Base-by-base conservation (phyloP, 2,888 invertebrate genomes). In the Octonoba sinensis region DNA sequence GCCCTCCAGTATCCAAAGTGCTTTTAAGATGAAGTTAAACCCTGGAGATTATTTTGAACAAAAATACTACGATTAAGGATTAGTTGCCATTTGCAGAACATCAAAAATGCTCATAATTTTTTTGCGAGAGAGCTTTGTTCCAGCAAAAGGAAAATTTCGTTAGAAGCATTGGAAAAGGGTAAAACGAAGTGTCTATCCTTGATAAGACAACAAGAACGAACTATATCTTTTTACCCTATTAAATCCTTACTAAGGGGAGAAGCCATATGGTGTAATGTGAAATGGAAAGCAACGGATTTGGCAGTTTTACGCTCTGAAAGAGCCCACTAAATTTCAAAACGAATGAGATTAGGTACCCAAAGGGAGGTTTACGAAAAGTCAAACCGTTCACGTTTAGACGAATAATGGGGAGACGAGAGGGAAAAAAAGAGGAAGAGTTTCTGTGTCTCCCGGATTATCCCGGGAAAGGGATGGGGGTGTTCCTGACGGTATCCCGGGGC, bases 271-370 rank as follows among this genome's bases (percentile, higher is more conserved):
- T 36, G 36, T 36, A 36, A 36, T 36, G 36, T 36, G 36, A 36
- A 36, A 36, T 36, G 36, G 36, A 36, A 36, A 36, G 36, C 49
- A 18, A 62, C 54, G 36, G 79, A 81, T 81, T 81, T 81, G 79
- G 79, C 79, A 81, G 79, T 81, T 81, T 81, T 81, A 67, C 73
- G 73, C 73, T 69, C 66, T 73, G 46, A 73, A 81, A 81, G 62
- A 69, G 69, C 67, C 79, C 79, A 73, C 69, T 69, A 73, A 81
- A 81, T 73, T 81, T 81, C 69, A 62, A 81, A 69, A 73, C 73
- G 79, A 81, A 73, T 57, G 73, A 81, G 79, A 81, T 81, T 81
- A 81, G 64, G 78, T 27, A 36, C 59, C 57, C 54, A 75, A 24
- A 27, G 64, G 64, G 62, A 54, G 72, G 64, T 66, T 60, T 67